Evolutionary conservation across 2,113 vertebrate species (phyloP).

Genomic region (Platanista minor): DNA sequence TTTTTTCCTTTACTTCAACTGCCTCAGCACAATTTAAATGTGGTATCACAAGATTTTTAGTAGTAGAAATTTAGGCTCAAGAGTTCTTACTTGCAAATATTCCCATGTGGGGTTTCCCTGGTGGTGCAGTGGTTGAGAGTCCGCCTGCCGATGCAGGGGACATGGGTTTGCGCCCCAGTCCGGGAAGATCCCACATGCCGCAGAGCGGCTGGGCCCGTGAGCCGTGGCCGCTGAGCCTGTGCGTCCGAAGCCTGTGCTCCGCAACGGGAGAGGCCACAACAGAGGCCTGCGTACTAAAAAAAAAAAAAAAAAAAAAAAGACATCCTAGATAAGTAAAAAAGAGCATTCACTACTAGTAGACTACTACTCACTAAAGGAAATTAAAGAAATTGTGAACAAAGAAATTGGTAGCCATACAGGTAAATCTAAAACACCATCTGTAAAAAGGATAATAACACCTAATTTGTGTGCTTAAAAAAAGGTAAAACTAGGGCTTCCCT

Average conservation of each 20-base stretch:
- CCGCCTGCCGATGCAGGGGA: no score
- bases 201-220: no score
- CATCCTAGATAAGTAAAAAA: neutral
- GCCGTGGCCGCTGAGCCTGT: no score
- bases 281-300: no score
- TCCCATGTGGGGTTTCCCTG: no score
- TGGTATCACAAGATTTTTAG: neutral
- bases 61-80: neutral
- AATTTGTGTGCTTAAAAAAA: neutral
- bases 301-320: conserved; percentile 25
- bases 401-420: neutral
- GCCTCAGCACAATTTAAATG: neutral
- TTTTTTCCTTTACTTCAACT: neutral
- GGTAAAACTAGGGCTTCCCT: neutral
- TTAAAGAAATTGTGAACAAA: no score
- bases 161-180: no score
- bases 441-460: neutral
- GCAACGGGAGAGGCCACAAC: no score
- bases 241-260: no score
- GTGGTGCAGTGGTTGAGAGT: no score
- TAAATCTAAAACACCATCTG: neutral
- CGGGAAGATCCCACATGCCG: no score
- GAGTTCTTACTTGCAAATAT: neutral
- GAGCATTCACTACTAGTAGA: neutral
- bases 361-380: neutral